Evolutionary conservation across 2,113 vertebrate genomes (phyloP).

Genomic region (Fregetta grallaria): DNA sequence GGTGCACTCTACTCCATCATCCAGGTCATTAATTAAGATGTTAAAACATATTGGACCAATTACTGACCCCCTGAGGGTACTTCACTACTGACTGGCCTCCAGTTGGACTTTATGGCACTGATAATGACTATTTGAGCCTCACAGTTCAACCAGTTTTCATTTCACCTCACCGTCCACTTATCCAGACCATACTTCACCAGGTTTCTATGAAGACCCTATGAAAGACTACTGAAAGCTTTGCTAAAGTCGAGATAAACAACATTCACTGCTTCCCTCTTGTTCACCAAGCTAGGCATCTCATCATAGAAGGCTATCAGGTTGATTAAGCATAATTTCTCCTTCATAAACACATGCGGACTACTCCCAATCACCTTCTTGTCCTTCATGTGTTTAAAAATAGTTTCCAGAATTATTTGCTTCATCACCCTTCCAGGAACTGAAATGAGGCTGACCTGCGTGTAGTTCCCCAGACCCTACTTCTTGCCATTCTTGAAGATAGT

Average conservation of each 20-base stretch:
- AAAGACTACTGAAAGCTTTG: not conserved
- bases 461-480: too few relatives aligned
- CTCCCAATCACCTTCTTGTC: not conserved
- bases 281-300: not conserved
- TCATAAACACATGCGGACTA: not conserved
- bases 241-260: not conserved
- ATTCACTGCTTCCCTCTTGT: not conserved
- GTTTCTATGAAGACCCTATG: not conserved
- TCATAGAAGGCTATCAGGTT: not conserved
- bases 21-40: not conserved
- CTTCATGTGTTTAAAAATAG: not conserved
- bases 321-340: not conserved
- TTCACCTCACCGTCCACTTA: not conserved
- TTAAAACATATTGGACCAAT: not conserved
- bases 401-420: too few relatives aligned
- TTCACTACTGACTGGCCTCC: not conserved
- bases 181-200: not conserved
- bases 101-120: not conserved
- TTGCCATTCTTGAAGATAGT: too few relatives aligned
- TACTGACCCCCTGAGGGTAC: not conserved
- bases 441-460: too few relatives aligned
- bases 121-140: not conserved
- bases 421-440: too few relatives aligned
- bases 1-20: not conserved
- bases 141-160: not conserved